phyloP scores from a whole-genome alignment of 1,140 invertebrate genomes.

The Drosophila orosa region DNA sequence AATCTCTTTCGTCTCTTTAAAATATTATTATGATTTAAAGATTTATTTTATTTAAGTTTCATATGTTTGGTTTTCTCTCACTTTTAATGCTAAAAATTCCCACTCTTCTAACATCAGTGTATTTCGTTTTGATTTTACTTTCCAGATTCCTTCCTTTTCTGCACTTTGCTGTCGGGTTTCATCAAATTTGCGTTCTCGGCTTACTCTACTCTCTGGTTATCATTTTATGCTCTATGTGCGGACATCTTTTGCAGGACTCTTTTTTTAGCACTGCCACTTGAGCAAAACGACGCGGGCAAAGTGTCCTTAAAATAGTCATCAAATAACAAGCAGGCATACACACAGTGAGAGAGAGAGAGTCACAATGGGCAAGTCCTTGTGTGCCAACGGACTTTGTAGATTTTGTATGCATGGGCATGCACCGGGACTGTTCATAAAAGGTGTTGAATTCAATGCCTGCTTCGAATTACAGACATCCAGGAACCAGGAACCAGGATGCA shows the following conservation, averaged over 20 bases:
- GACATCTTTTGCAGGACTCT: slow-evolving; percentile 18
- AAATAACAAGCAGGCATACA: slow-evolving; percentile 66
- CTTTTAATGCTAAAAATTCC: neutral
- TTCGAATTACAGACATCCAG: slow-evolving; percentile 55
- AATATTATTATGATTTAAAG: too few species aligned
- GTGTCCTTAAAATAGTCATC: slow-evolving; percentile 75
- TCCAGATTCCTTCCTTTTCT: neutral
- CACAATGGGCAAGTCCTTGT: slow-evolving; percentile 27
- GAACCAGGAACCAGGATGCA: neutral
- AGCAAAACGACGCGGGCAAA: slow-evolving; percentile 53
- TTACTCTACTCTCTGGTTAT: slow-evolving; percentile 33
- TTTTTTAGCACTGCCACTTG: slow-evolving; percentile 49
- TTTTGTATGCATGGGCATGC: slow-evolving; percentile 62
- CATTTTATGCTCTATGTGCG: slow-evolving; percentile 32
- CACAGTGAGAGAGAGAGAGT: neutral
- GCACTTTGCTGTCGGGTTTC: slow-evolving; percentile 19
- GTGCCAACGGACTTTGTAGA: slow-evolving; percentile 45
- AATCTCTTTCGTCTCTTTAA: too few species aligned
- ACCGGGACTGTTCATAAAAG: slow-evolving; percentile 50
- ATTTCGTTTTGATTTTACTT: neutral
- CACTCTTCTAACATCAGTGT: slow-evolving; percentile 9
- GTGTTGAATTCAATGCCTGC: slow-evolving; percentile 72
- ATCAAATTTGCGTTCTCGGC: slow-evolving; percentile 53
- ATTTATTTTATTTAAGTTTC: neutral
- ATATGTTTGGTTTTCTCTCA: neutral